Percentiles rank a stretch among this genome's conserved stretches.
These are phyloP conservation scores for Dendrocincla tyrannina DNA, from an alignment of 2,797 vertebrate genomes.

Conservation along the genomic window DNA sequence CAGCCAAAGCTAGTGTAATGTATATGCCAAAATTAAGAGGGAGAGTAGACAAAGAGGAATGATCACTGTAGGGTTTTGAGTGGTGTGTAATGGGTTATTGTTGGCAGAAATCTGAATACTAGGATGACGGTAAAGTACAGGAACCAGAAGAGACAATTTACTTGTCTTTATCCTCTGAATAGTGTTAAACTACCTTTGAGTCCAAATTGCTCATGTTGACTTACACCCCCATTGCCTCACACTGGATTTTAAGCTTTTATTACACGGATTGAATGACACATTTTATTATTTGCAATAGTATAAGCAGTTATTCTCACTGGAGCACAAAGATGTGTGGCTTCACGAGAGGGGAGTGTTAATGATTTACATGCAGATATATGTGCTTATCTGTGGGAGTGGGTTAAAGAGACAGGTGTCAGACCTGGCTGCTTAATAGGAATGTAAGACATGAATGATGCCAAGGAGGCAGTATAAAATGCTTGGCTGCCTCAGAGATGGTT, in stretches of 20 bases:
- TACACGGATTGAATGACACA: not conserved
- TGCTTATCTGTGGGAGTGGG: constrained; percentile 48
- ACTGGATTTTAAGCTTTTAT: constrained; percentile 4
- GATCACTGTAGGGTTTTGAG: not conserved
- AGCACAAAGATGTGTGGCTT: constrained; percentile 29
- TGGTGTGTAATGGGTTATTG: not conserved
- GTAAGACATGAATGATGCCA: not conserved
- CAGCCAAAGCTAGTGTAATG: not conserved
- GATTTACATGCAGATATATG: not conserved
- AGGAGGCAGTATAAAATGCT: constrained; percentile 52
- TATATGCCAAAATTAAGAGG: not conserved
- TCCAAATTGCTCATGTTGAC: not conserved
- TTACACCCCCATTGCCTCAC: not conserved
- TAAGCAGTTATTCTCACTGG: constrained; percentile 44
- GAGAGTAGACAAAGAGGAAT: not conserved
- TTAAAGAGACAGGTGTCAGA: constrained; percentile 59
- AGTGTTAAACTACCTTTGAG: not conserved
- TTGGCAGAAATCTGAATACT: not conserved
- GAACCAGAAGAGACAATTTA: not conserved
- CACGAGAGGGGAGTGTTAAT: constrained; percentile 18
- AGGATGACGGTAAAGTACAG: not conserved
- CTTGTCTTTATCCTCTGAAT: not conserved
- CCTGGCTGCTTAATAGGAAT: constrained; percentile 39
- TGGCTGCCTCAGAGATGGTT: constrained; percentile 31
- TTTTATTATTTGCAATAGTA: constrained; percentile 40